A percentile compares a stretch with the other conserved stretches of the same genome.
Evolutionary conservation across 2,888 invertebrate genomes (phyloP).

Genomic region (Eupithecia subumbrata): DNA sequence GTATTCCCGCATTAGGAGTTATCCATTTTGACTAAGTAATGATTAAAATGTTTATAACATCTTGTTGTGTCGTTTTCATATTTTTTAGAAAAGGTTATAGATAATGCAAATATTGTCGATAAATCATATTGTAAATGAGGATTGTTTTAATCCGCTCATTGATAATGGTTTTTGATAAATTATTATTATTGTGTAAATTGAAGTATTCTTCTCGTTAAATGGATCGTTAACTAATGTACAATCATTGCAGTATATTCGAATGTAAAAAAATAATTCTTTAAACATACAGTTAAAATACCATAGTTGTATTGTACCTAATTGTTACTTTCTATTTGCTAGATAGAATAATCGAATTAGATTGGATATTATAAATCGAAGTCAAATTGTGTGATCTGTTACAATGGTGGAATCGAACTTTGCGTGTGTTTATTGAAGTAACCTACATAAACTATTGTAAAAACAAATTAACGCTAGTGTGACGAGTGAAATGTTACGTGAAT

Average conservation of each 20-base stretch:
- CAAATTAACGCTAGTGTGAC: constrained; percentile 37
- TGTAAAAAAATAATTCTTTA: constrained; percentile 68
- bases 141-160: constrained; percentile 61
- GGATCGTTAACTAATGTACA: constrained; percentile 75
- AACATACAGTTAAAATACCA: constrained; percentile 66
- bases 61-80: constrained; percentile 82
- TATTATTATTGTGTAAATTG: constrained; percentile 73
- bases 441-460: constrained; percentile 45
- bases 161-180: constrained; percentile 71
- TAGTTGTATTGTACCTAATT: constrained; percentile 82
- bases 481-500: constrained; percentile 32
- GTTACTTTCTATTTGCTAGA: constrained; percentile 84
- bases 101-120: constrained; percentile 72
- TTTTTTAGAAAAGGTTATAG: constrained; percentile 74
- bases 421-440: constrained; percentile 51
- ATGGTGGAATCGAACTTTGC: constrained; percentile 53
- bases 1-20: constrained; percentile 69
- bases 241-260: constrained; percentile 74
- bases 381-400: constrained; percentile 71
- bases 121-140: constrained; percentile 59
- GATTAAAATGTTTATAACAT: constrained; percentile 73
- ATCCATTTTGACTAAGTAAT: constrained; percentile 72
- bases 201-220: constrained; percentile 76
- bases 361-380: constrained; percentile 71
- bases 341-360: constrained; percentile 84